Conservation (phyloP, 2,888 invertebrate species). For the Quadroppia sp. region DNA sequence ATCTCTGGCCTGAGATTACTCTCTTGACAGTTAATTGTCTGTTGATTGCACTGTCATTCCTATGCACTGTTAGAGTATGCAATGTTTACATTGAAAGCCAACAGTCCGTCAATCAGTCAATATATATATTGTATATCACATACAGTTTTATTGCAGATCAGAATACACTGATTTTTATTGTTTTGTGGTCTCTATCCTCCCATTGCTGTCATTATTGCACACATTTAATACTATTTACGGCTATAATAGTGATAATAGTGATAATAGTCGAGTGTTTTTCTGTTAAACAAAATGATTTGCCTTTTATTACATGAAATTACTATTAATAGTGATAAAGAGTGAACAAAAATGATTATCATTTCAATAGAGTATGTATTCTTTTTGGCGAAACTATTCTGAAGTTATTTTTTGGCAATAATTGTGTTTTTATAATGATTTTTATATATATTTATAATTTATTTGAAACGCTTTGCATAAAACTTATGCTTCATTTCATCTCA, state of each 20-base stretch:
- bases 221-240: neutral
- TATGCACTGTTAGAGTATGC: neutral
- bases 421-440: neutral
- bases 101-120: slow-evolving; percentile 14
- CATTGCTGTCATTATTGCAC: too few species aligned
- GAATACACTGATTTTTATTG: slow-evolving; percentile 6
- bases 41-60: neutral
- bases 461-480: slow-evolving; percentile 11
- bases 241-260: neutral
- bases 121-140: neutral
- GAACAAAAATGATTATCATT: too few species aligned
- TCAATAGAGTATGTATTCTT: neutral
- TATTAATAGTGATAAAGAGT: too few species aligned
- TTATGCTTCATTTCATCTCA: neutral
- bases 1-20: neutral
- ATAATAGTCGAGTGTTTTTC: neutral
- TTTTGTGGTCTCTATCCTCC: neutral
- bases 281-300: too few species aligned
- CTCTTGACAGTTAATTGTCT: neutral
- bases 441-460: neutral
- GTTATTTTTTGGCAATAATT: neutral
- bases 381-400: neutral
- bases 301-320: too few species aligned
- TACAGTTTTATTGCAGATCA: neutral
- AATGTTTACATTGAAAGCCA: neutral